Evolutionary conservation across 2,888 invertebrate genomes (phyloP), one percentile per base, ranked within the genome.

Genomic region (Tetragnatha montana): DNA sequence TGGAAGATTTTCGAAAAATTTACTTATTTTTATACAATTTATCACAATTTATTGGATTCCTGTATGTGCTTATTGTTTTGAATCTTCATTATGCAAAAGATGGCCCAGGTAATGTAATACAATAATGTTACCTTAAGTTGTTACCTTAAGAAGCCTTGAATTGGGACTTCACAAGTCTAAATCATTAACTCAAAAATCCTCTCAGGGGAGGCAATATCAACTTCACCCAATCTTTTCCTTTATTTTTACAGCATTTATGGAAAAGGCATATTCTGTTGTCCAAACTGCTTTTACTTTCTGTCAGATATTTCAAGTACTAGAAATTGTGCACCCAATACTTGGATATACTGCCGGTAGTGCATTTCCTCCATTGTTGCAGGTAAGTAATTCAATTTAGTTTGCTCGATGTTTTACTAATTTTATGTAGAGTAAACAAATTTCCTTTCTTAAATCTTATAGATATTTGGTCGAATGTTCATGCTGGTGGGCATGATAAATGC

Each of bases 11-110:
- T 74, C 96, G 96, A 93, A 97, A 96, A 92, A 96, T 97, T 0
- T 98, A 98, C 93, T 94, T 98, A 91, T 95, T 97, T 78, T 94
- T 97, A 85, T 98, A 98, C 94, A 98, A 98, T 93, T 94, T 98
- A 92, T 96, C 96, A 93, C 98, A 98, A 95, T 97, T 97, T 93
- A 95, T 97, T 88, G 97, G 97, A 6, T 98, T 96, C 93, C 94
- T 95, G 81, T 98, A 97, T 93, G 94, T 98, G 6, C 93, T 97
- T 22, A 93, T 95, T 0, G 96, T 97, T 3, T 95, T 98, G 94
- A 94, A 94, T 0, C 95, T 97, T n/a, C 94, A 96, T 76, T 97
- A 96, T 93, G 94, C 95, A 8, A 96, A 96, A 91, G 95, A 97
- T 92, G 97, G 97, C 0, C 94, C 95, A 93, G 95, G 95, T 95